phyloP scores from a whole-genome alignment of 2,797 vertebrate species.

The Pseudochirops corinnae region DNA sequence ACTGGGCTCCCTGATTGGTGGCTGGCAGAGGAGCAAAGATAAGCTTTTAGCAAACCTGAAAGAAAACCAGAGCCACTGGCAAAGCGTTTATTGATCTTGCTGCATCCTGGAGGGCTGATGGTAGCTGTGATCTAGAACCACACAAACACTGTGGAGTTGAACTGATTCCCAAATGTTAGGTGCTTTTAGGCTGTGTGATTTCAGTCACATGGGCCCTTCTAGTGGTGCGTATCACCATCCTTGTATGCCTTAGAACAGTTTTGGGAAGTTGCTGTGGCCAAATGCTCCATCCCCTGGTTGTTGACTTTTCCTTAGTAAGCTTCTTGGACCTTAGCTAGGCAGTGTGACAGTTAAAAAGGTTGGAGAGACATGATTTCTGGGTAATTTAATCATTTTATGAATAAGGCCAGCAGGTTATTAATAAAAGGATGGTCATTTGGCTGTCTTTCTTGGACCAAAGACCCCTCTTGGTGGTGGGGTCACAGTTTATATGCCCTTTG shows the following conservation, averaged over 20 bases:
- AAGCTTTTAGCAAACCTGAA: background rate
- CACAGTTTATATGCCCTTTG: background rate
- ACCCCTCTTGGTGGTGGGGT: background rate
- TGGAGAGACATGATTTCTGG: background rate
- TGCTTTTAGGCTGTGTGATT: background rate
- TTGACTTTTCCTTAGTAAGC: background rate
- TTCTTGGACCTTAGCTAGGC: background rate
- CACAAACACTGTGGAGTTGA: background rate
- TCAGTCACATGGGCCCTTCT: background rate
- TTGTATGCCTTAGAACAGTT: background rate
- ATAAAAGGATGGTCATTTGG: background rate
- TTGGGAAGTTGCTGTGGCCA: background rate
- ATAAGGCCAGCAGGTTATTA: background rate
- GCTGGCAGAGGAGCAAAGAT: background rate
- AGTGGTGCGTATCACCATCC: background rate
- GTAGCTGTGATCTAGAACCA: background rate
- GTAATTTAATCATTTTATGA: background rate
- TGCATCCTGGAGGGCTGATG: background rate
- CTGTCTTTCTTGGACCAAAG: background rate
- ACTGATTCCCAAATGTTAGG: too few species aligned
- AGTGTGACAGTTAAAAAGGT: background rate
- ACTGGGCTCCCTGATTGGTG: background rate
- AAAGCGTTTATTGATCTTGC: background rate
- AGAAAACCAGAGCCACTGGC: constrained; percentile 2
- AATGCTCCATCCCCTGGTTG: background rate